Evolutionary conservation across 2,888 invertebrate species (phyloP), one percentile per base, ranked within the genome.

Genomic region (Acrobasis consociella): DNA sequence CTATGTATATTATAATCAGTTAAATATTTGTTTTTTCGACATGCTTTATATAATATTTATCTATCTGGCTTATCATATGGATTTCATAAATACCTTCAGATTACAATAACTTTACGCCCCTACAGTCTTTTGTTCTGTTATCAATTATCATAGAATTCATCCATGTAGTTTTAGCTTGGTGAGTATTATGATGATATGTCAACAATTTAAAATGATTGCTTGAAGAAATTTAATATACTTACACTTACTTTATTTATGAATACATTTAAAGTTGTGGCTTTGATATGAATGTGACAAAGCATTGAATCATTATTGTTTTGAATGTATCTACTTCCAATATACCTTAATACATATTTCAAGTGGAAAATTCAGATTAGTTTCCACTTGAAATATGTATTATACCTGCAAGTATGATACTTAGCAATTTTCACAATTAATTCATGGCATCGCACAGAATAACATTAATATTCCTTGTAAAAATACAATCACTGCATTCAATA

Each of bases 41-140:
- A 51, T 17, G 51, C 51, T 51, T 51, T 51, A 46, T n/a, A 46
- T 46, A n/a, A 55, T 16, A 56, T 56, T 51, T 62, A 49, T 38
- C 49, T 49, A 31, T 49, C 9, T 16, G 49, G 37, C 22, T 37
- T 51, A 38, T 31, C 37, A 22, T 59, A 0, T 46, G 15, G 31
- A 42, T 59, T 38, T 59, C 37, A 16, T 50, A 16, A 16, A 49
- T 50, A 49, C 11, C 16, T 11, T 5, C 31, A 49, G 50, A 50
- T 59, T 59, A 59, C 17, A 59, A 38, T 59, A 17, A 13, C 13
- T 16, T 59, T 16, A 38, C 31, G 22, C 49, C 15, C 37, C 49
- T 59, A 50, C 38, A 58, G 58, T 49, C 31, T 49, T 50, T 59
- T 50, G 49, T 39, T 56, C 42, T 46, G 39, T 39, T 22, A 56